phyloP scores from a whole-genome alignment of 2,113 vertebrate genomes.

The Calidris pygmaea region DNA sequence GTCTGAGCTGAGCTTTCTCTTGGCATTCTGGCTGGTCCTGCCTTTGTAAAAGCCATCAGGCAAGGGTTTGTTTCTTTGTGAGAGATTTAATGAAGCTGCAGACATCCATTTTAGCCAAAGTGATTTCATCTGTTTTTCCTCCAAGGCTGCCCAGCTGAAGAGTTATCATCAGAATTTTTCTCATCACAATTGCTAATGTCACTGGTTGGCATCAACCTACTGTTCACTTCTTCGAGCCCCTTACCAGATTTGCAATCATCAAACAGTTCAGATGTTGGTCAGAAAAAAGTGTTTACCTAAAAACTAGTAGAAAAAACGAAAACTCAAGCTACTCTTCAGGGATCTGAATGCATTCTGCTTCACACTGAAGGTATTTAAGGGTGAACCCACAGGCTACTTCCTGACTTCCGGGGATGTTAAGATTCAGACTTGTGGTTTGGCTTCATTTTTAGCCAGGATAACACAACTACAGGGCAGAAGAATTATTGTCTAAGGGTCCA shows the following conservation, averaged over 20 bases:
- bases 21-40: slow-evolving; percentile 3
- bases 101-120: slow-evolving; percentile 47
- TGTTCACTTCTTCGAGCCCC: not conserved
- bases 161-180: slow-evolving; percentile 22
- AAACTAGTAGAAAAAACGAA: not conserved
- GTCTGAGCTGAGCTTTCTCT: not conserved
- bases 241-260: not conserved
- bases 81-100: slow-evolving; percentile 25
- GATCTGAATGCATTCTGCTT: not conserved
- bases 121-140: slow-evolving; percentile 58
- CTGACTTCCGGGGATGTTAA: not conserved
- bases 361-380: not conserved
- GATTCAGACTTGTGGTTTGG: not conserved
- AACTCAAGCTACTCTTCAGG: not conserved
- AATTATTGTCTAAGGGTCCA: not conserved
- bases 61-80: slow-evolving; percentile 10
- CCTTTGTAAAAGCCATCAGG: slow-evolving; percentile 43
- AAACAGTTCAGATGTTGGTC: not conserved
- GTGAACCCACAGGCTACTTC: not conserved
- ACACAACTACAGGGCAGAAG: not conserved
- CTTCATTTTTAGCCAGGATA: not conserved
- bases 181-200: not conserved
- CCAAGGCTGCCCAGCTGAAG: slow-evolving; percentile 39
- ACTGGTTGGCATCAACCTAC: not conserved
- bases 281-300: not conserved